Percentiles rank a stretch among this genome's conserved stretches.
Conservation (phyloP, 2,888 invertebrate genomes). For the Amphipoea lucens region DNA sequence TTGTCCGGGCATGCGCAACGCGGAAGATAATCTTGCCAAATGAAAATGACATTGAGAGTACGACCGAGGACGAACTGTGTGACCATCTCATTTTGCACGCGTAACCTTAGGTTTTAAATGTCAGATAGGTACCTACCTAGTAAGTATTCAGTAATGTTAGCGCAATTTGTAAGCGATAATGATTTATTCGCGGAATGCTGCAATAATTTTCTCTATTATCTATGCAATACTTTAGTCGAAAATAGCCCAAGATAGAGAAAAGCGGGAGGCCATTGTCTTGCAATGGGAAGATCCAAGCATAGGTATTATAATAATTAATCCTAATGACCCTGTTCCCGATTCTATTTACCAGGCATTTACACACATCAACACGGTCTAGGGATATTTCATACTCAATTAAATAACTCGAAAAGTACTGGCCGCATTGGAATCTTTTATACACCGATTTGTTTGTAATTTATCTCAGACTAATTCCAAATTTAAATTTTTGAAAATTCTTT, state of each 20-base stretch:
- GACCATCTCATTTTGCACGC: slow-evolving; percentile 60
- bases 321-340: background rate
- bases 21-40: slow-evolving; percentile 76
- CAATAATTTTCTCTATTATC: background rate
- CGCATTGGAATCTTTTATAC: too few species aligned
- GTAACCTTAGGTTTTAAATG: slow-evolving; percentile 60
- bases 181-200: background rate
- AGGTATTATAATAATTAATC: background rate
- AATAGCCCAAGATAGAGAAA: background rate
- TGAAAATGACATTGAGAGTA: slow-evolving; percentile 73
- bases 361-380: too few species aligned
- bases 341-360: background rate
- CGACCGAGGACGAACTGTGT: slow-evolving; percentile 52
- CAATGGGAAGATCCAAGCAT: background rate
- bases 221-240: background rate
- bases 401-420: too few species aligned
- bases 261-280: background rate
- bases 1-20: slow-evolving; percentile 75
- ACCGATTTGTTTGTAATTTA: too few species aligned
- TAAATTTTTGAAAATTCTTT: too few species aligned
- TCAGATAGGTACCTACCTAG: slow-evolving; percentile 34
- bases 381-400: too few species aligned
- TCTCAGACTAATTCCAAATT: too few species aligned
- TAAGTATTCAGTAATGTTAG: slow-evolving; percentile 3
- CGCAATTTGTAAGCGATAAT: slow-evolving; percentile 17